Base-by-base conservation (phyloP, 2,888 invertebrate genomes). In the Drosophila parthenogenetica region DNA sequence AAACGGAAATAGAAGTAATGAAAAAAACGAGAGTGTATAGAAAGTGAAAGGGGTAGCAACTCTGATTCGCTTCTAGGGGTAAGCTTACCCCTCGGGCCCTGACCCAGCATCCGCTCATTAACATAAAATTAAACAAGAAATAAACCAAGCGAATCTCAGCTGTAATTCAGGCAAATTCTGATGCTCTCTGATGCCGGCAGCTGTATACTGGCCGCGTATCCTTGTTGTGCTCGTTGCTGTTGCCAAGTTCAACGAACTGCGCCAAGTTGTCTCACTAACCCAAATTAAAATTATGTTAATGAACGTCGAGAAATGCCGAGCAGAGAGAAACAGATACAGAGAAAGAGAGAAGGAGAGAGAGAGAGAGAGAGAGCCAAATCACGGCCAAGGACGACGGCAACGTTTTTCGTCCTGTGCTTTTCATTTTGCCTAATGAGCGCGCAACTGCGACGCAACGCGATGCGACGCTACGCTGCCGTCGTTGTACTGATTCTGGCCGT, bases 281-380 rank as follows among this genome's bases (percentile, higher is more conserved):
- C 84, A 90, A 90, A 90, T 90, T 90, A 90, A 90, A 90, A 90
- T 90, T 90, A 90, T 90, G 90, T 90, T 90, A 90, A 90, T 90
- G 87, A 87, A 84, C 70, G 73, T 53, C 51, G 77, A 70, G 62
- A 62, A 61, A 42, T 50, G 42, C 57, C 54, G 25, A 54, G 32
- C 49, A 35, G 8, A 35, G 35, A 35, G 13, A 35, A 13, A 49
- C 17, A 46, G 63, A 39, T 13, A 43, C 46, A 46, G 57, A 48
- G 62, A 57, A 37, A 63, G 55, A 32, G 46, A 40, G 39, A 50
- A 22, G 58, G 40, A 37, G 59, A 46, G 29, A 49, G 10, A 16
- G 10, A 49, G 10, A 16, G 10, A 19, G 13, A 46, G 14, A 22
- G 62, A 40, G 14, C 35, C 54, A 84, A 89, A 89, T 90, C 90